Percentiles rank a stretch among this genome's conserved stretches.
phyloP scores from a whole-genome alignment of 53 echinoderm and acorn worm species.

The Paracentrotus lividus region DNA sequence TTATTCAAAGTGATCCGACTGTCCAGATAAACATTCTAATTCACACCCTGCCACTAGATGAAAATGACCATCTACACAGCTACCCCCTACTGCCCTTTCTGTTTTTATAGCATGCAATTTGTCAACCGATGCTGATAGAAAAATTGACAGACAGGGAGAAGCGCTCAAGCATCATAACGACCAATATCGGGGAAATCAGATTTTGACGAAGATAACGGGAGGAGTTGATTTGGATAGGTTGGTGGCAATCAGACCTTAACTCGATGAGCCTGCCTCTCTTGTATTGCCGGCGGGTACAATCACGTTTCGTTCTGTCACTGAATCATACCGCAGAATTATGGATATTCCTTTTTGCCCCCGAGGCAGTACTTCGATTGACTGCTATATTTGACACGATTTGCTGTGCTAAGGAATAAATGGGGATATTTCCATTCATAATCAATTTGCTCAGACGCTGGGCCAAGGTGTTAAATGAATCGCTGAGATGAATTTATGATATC shows the following conservation, averaged over 20 bases:
- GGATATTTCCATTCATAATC: slow-evolving; percentile 66
- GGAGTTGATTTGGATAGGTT: slow-evolving; percentile 45
- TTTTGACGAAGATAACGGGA: slow-evolving; percentile 65
- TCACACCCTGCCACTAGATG: background rate
- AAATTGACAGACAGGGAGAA: slow-evolving; percentile 55
- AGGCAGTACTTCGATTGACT: slow-evolving; percentile 52
- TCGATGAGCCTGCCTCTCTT: slow-evolving; percentile 65
- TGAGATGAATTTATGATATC: background rate
- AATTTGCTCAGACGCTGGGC: slow-evolving; percentile 31
- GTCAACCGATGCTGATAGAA: slow-evolving; percentile 22
- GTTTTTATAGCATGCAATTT: slow-evolving; percentile 44
- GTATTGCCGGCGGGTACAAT: slow-evolving; percentile 67
- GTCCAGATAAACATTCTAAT: background rate
- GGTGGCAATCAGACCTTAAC: slow-evolving; percentile 65
- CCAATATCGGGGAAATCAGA: slow-evolving; percentile 66
- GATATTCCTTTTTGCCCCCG: slow-evolving; percentile 50
- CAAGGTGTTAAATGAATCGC: background rate
- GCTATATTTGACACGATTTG: slow-evolving; percentile 61
- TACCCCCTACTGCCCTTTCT: background rate
- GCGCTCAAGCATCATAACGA: slow-evolving; percentile 57
- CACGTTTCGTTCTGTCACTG: slow-evolving; percentile 58
- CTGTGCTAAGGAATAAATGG: slow-evolving; percentile 54
- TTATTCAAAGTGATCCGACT: slow-evolving; percentile 23
- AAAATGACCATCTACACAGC: slow-evolving; percentile 30
- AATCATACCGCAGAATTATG: slow-evolving; percentile 67